A percentile compares a stretch with the other conserved stretches of the same genome.
These are phyloP conservation scores for Halcyon smyrnensis DNA, from an alignment of 2,797 vertebrate genomes.

Conservation along the genomic window DNA sequence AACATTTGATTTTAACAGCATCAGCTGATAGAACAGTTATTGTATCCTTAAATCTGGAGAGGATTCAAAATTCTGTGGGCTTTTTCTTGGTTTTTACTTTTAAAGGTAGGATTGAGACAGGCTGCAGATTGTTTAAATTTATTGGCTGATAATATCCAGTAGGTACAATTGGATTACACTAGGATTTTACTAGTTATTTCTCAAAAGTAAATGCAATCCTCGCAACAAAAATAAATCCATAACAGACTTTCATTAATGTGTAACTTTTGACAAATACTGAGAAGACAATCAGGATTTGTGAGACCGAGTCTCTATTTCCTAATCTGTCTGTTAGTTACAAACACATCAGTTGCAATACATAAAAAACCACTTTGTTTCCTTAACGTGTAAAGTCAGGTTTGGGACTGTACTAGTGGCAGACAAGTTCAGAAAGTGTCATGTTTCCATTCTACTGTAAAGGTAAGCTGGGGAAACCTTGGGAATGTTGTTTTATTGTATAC, in stretches of 20 bases:
- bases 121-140: neutral
- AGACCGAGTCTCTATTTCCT: neutral
- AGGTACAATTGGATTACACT: neutral
- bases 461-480: conserved; percentile 48
- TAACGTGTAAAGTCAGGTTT: conserved; percentile 83
- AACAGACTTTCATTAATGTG: neutral
- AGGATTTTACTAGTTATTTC: neutral
- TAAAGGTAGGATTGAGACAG: neutral
- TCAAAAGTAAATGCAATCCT: neutral
- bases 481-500: neutral
- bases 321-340: neutral
- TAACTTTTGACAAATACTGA: neutral
- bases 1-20: conserved; percentile 86
- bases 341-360: neutral
- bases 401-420: conserved; percentile 89
- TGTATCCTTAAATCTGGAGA: conserved; percentile 85
- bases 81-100: neutral
- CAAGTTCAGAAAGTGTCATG: conserved; percentile 87
- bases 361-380: conserved; percentile 61
- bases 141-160: neutral
- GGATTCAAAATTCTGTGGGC: neutral
- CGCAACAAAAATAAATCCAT: neutral
- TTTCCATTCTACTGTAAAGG: conserved; percentile 95
- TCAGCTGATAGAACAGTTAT: conserved; percentile 93
- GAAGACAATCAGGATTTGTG: neutral